A percentile compares a stretch with the other conserved stretches of the same genome.
Conservation (phyloP, 2,113 vertebrate species). For the Acrocephalus kingi region DNA sequence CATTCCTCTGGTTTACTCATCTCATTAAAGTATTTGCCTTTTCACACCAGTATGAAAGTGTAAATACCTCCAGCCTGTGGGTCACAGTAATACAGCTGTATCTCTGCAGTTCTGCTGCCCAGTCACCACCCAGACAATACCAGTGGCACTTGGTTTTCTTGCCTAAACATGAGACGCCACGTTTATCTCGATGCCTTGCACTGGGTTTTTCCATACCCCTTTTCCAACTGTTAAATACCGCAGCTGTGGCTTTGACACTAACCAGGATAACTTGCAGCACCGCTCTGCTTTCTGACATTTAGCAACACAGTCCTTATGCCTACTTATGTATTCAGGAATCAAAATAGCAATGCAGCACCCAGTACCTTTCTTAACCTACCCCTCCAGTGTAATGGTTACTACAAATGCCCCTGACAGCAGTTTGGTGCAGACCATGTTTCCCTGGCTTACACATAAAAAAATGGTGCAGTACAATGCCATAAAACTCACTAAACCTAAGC, state of each 20-base stretch:
- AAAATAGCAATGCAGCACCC: background rate
- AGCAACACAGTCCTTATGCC: background rate
- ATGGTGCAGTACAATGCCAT: background rate
- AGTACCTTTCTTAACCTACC: background rate
- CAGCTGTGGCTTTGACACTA: background rate
- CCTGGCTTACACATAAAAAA: background rate
- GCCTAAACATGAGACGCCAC: background rate
- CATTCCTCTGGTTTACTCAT: background rate
- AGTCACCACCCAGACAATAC: background rate
- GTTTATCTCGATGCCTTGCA: background rate
- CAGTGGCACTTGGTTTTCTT: background rate
- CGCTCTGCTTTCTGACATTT: background rate
- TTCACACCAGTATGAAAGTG: background rate
- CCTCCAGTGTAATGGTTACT: background rate
- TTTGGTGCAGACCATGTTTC: background rate
- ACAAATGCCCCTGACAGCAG: background rate
- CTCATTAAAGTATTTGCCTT: background rate
- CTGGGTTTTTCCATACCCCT: background rate
- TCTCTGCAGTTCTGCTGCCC: background rate
- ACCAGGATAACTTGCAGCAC: background rate
- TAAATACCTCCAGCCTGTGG: background rate
- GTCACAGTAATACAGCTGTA: background rate
- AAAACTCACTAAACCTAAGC: background rate
- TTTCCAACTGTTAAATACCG: background rate
- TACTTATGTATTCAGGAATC: background rate